These are phyloP conservation scores for Lasioglossum malachurum DNA, from an alignment of 2,888 invertebrate genomes.

Conservation along the genomic window DNA sequence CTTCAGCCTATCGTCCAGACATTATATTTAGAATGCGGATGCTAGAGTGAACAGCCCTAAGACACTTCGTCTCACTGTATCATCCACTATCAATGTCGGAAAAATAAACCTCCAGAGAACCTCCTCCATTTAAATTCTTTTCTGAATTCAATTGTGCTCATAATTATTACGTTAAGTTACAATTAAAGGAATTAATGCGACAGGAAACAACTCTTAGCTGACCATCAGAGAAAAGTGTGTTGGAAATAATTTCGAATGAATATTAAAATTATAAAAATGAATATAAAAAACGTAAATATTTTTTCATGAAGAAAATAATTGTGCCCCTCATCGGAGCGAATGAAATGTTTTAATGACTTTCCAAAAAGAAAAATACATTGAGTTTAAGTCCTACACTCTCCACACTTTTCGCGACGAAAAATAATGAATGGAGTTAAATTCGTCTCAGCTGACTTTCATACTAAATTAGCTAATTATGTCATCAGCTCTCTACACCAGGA, in stretches of 20 bases:
- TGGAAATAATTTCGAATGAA: no score
- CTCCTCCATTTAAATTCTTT: not conserved
- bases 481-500: no score
- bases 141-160: not conserved
- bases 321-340: not conserved
- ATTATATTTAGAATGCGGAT: constrained; percentile 46
- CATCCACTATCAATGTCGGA: not conserved
- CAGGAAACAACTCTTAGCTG: not conserved
- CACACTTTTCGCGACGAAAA: no score
- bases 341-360: not conserved
- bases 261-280: no score
- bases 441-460: no score
- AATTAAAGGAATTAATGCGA: not conserved
- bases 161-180: no score
- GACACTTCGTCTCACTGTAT: not conserved
- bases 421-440: no score
- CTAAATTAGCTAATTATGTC: no score
- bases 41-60: constrained; percentile 2
- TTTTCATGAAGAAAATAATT: not conserved
- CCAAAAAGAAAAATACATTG: no score
- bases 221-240: no score
- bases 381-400: no score
- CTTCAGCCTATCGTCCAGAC: constrained; percentile 53
- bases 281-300: not conserved
- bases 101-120: not conserved